Base-by-base conservation (phyloP, 2,113 vertebrate species). In the Lichenostomus cassidix region DNA sequence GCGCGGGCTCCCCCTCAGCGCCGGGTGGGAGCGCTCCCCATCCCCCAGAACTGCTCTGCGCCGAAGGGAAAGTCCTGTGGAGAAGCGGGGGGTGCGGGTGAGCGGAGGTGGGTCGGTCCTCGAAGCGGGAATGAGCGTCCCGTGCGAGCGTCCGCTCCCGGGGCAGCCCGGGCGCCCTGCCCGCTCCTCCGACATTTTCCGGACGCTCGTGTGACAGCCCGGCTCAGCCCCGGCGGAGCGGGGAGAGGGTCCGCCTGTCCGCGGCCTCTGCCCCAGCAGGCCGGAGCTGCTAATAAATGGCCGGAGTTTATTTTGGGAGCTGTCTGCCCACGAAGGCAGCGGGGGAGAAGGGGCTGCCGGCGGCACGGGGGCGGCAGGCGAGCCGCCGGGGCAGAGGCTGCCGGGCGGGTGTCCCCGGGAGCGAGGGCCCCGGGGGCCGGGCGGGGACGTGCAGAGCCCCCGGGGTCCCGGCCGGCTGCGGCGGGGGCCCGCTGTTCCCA, bases 141-240 rank as follows among this genome's bases (percentile, higher is more conserved):
- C 42, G 39, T 52, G 27, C 29, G 35, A 3, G 70, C 27, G 47
- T 62, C 10, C 52, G 7, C 11, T 62, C 25, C 46, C 27, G 9
- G 63, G 59, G 14, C 70, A 68, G 85, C 31, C 62, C 37, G 70
- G 65, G 75, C 52, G 49, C 22, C 10, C 37, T 63, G 78, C 79
- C 76, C 47, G 50, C 50, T 7, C 55, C 73, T 81, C 83, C 92
- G 83, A 63, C 91, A 68, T 91, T 91, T 89, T 87, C 94, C 81
- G 63, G 68, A 37, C 84, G 1, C 49, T 24, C 44, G 87, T 79
- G 85, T 81, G 93, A 95, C 92, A 80, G 93, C 56, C 21, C 58
- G n/a, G 70, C 63, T 1, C 53, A 9, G 63, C 55, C 47, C 60
- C 10, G 62, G 35, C 50, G 15, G 59, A 60, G 52, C 13, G 42